phyloP scores from a whole-genome alignment of 2,888 invertebrate species.

The Tinea semifulvella region DNA sequence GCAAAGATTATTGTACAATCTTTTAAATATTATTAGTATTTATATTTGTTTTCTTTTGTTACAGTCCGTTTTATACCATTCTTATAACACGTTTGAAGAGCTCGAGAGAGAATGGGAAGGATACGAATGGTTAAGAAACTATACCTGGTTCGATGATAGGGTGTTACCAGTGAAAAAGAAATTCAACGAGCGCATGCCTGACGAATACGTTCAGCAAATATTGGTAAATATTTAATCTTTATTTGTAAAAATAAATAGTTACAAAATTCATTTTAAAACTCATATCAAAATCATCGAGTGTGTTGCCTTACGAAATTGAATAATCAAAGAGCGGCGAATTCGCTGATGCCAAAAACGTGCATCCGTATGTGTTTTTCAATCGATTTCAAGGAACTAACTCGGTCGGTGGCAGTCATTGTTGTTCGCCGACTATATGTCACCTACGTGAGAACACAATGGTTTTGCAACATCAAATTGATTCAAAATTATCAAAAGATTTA shows the following conservation, averaged over 20 bases:
- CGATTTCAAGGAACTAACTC: conserved; percentile 56
- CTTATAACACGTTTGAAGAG: conserved; percentile 32
- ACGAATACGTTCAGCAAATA: conserved; percentile 31
- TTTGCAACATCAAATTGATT: conserved; percentile 33
- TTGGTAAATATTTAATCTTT: conserved; percentile 33
- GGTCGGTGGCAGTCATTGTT: conserved; percentile 64
- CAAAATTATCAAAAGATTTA: conserved; percentile 3
- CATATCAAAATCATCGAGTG: conserved; percentile 19
- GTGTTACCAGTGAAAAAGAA: conserved; percentile 42
- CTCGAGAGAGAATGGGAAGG: conserved; percentile 32
- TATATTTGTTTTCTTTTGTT: conserved; percentile 30
- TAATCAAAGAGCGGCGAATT: conserved; percentile 46
- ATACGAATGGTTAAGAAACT: conserved; percentile 41
- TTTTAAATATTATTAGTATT: not conserved
- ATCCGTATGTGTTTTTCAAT: conserved; percentile 61
- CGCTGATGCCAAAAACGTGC: conserved; percentile 64
- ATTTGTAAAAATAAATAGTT: not conserved
- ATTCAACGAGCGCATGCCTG: conserved; percentile 30
- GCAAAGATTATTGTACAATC: not conserved
- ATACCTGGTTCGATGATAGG: conserved; percentile 36
- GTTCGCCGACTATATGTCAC: conserved; percentile 42
- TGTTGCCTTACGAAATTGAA: conserved; percentile 36
- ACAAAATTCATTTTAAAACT: not conserved
- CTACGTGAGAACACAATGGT: conserved; percentile 62
- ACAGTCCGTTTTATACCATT: conserved; percentile 41